phyloP scores from a whole-genome alignment of 1,140 invertebrate species.

The Diorhabda elongata region DNA sequence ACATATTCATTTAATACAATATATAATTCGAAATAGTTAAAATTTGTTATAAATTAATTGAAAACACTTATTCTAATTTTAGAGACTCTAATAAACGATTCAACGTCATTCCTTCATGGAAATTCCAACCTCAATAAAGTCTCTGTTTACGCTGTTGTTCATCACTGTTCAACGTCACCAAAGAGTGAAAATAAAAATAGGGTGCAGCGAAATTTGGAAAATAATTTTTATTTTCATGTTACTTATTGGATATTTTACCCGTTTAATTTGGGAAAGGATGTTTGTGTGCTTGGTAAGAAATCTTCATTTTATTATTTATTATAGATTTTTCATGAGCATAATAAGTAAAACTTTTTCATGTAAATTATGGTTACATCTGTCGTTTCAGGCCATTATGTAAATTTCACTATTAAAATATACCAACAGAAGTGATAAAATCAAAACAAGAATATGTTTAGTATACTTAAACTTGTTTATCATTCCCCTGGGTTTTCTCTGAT shows the following conservation, averaged over 20 bases:
- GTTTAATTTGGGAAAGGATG: constrained; percentile 57
- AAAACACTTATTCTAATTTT: constrained; percentile 22
- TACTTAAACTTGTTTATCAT: too few species aligned
- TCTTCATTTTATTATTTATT: not conserved
- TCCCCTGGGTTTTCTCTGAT: too few species aligned
- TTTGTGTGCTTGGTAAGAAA: constrained; percentile 50
- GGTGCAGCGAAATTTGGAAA: not conserved
- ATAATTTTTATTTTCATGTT: constrained; percentile 53
- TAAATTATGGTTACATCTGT: too few species aligned
- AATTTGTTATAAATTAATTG: too few species aligned
- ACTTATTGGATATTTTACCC: constrained; percentile 69
- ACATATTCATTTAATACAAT: too few species aligned
- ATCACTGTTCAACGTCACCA: constrained; percentile 40
- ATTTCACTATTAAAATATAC: too few species aligned
- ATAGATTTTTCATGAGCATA: too few species aligned
- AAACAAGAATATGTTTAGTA: too few species aligned
- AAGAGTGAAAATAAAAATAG: constrained; percentile 8
- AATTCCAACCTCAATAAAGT: constrained; percentile 54
- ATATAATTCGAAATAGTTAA: too few species aligned
- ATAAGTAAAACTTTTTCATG: too few species aligned
- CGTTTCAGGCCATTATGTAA: too few species aligned
- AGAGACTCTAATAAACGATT: constrained; percentile 53
- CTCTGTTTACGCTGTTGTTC: constrained; percentile 59
- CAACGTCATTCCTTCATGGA: constrained; percentile 58
- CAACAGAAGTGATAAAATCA: too few species aligned